Conservation (phyloP, 2,797 vertebrate species). For the Rhabdomys pumilio region DNA sequence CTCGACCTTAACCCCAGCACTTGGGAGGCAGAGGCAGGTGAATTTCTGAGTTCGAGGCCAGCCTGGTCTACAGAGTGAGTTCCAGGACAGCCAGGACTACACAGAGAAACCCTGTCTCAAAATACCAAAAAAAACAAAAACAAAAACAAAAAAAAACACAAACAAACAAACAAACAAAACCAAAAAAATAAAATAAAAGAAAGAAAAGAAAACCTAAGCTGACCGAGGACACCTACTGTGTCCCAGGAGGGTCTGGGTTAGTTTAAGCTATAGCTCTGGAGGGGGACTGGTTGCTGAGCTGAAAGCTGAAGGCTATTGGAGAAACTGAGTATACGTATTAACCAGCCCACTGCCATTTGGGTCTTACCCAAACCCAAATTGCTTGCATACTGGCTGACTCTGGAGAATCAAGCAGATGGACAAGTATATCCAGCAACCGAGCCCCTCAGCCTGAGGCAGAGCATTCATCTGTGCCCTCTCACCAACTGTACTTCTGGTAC, state of each 20-base stretch:
- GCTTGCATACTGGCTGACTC: slow-evolving; percentile 97
- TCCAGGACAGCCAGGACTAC: too few species aligned
- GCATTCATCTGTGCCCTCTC: slow-evolving; percentile 94
- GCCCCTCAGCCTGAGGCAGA: slow-evolving; percentile 96
- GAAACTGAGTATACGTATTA: neutral
- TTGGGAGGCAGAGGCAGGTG: too few species aligned
- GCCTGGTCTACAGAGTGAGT: too few species aligned
- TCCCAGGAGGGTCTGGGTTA: neutral
- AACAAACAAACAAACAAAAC: too few species aligned
- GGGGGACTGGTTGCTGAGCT: neutral
- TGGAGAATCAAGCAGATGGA: slow-evolving; percentile 95
- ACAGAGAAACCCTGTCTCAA: too few species aligned
- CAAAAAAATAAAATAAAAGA: too few species aligned
- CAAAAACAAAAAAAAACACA: too few species aligned
- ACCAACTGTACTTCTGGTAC: neutral
- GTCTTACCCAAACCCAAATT: slow-evolving; percentile 92
- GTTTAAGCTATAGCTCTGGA: neutral
- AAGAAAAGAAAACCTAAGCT: neutral
- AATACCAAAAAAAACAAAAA: too few species aligned
- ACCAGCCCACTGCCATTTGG: slow-evolving; percentile 86
- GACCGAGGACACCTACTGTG: neutral
- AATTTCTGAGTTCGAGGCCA: too few species aligned
- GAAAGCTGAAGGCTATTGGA: neutral
- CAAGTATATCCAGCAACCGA: slow-evolving; percentile 96
- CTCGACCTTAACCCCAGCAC: too few species aligned